Conservation (phyloP, 2,888 invertebrate genomes). For the Prosapia bicincta region DNA sequence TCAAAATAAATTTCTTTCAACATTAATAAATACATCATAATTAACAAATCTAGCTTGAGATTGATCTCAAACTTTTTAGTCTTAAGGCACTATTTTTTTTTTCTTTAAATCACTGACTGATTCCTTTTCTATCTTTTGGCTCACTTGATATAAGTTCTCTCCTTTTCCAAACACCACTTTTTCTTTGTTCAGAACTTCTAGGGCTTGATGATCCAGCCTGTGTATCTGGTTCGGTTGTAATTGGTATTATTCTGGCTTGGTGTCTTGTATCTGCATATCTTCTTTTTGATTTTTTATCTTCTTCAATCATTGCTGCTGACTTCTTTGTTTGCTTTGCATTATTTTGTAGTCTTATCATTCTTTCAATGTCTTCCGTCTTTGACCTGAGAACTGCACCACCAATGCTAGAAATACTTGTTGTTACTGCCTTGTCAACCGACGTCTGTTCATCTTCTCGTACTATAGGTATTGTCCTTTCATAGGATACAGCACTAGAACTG, state of each 20-base stretch:
- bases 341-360: constrained; percentile 50
- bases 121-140: constrained; percentile 45
- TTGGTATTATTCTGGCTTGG: constrained; percentile 55
- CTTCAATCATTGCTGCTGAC: constrained; percentile 51
- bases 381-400: constrained; percentile 63
- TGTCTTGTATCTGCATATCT: constrained; percentile 59
- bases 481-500: constrained; percentile 32
- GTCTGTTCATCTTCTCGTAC: constrained; percentile 21
- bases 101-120: not conserved
- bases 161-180: constrained; percentile 63
- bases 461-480: constrained; percentile 28
- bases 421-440: constrained; percentile 39
- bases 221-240: constrained; percentile 45
- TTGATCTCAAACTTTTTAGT: not conserved
- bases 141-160: constrained; percentile 80
- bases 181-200: constrained; percentile 25
- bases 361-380: constrained; percentile 65
- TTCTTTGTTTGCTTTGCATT: constrained; percentile 17
- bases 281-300: constrained; percentile 58
- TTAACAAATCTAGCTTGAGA: not conserved
- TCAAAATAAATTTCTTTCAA: constrained; percentile 4
- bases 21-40: not conserved
- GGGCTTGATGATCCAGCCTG: constrained; percentile 22
- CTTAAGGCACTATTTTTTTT: not conserved
- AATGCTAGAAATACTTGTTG: constrained; percentile 61